Evolutionary conservation across 1,140 invertebrate species (phyloP).

Genomic region (Camponotus pennsylvanicus): DNA sequence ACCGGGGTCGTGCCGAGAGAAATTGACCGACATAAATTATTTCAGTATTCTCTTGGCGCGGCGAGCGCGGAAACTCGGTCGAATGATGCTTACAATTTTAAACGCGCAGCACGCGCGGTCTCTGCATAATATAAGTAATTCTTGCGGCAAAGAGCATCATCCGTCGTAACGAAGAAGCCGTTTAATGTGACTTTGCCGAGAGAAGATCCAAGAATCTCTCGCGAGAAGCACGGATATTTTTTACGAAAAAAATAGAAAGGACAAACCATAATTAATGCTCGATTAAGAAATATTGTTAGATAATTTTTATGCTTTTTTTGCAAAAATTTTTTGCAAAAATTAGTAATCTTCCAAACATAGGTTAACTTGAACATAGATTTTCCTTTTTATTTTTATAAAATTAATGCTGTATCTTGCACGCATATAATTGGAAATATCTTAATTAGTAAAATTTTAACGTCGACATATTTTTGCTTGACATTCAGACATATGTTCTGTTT

Average conservation of each 20-base stretch:
- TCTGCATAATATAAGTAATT: constrained; percentile 61
- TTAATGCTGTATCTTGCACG: background rate
- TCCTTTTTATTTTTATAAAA: background rate
- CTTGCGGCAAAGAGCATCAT: constrained; percentile 55
- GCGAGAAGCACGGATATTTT: background rate
- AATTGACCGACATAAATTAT: constrained; percentile 77
- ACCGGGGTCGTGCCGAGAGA: constrained; percentile 63
- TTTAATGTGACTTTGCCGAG: constrained; percentile 42
- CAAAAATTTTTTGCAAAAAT: background rate
- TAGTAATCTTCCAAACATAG: background rate
- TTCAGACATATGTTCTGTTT: constrained; percentile 48
- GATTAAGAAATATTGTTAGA: constrained; percentile 19
- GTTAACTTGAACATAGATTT: background rate
- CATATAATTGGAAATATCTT: constrained; percentile 36
- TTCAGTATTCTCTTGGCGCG: constrained; percentile 68
- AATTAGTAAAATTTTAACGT: background rate
- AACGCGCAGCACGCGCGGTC: constrained; percentile 36
- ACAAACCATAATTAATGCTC: background rate
- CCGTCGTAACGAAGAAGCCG: constrained; percentile 35
- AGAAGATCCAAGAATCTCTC: background rate
- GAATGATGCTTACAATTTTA: constrained; percentile 68
- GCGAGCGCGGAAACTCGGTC: constrained; percentile 54
- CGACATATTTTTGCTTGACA: constrained; percentile 61
- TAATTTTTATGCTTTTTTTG: background rate
- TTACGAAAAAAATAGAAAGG: background rate